Evolutionary conservation across 2,113 vertebrate genomes (phyloP).

Genomic region (Carlito syrichta): DNA sequence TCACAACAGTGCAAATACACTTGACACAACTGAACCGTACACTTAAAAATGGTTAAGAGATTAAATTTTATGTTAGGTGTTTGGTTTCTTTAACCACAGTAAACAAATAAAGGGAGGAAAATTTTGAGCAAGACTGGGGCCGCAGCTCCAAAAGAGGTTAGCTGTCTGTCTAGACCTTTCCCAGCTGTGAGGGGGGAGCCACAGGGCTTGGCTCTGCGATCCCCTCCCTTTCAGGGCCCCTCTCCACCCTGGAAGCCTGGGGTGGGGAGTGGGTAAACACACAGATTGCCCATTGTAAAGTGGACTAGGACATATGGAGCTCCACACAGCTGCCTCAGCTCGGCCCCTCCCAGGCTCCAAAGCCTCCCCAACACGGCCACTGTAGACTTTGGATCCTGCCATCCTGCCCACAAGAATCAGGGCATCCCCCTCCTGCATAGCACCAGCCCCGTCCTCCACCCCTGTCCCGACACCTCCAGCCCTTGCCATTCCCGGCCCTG

Average conservation of each 20-base stretch:
- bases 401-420: neutral
- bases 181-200: neutral
- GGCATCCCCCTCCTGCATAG: neutral
- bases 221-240: neutral
- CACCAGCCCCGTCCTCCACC: neutral
- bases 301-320: conserved; percentile 12
- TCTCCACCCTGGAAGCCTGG: neutral
- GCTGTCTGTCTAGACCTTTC: neutral
- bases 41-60: neutral
- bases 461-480: neutral
- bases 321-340: neutral
- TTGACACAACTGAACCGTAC: neutral
- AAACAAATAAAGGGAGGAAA: neutral
- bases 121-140: neutral
- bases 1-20: neutral
- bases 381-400: neutral
- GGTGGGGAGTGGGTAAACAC: neutral
- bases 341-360: neutral
- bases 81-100: neutral
- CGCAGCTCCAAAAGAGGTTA: neutral
- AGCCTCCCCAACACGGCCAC: neutral
- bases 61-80: neutral
- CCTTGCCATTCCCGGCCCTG: neutral
- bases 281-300: conserved; percentile 14
- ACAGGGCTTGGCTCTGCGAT: neutral